Evolutionary conservation across 2,797 vertebrate species (phyloP).

Genomic region (Vipera latastei): DNA sequence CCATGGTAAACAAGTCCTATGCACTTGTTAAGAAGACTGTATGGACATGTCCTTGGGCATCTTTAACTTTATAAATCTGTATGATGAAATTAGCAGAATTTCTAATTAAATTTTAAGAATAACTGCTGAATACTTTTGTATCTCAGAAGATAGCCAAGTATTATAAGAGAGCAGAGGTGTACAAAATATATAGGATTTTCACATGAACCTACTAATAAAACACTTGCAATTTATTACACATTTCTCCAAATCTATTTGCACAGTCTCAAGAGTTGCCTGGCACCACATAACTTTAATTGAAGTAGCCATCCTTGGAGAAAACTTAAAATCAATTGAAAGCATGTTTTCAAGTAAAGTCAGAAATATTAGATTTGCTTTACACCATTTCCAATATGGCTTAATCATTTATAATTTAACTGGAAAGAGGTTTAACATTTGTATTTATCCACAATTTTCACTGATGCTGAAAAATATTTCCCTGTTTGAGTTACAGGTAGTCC

Average conservation of each 20-base stretch:
- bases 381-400: slow-evolving; percentile 35
- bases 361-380: slow-evolving; percentile 59
- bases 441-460: slow-evolving; percentile 2
- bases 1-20: neutral
- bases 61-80: neutral
- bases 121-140: neutral
- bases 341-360: slow-evolving; percentile 53
- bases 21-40: neutral
- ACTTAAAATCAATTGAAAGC: slow-evolving; percentile 55
- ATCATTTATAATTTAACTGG: slow-evolving; percentile 45
- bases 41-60: neutral
- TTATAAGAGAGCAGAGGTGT: neutral
- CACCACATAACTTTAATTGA: slow-evolving; percentile 65
- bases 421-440: slow-evolving; percentile 18
- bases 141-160: neutral
- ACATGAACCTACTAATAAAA: neutral
- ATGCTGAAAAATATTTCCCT: neutral
- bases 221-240: slow-evolving; percentile 2
- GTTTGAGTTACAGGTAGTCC: neutral
- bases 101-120: neutral
- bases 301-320: slow-evolving; percentile 57
- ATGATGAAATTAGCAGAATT: neutral
- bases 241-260: slow-evolving; percentile 18
- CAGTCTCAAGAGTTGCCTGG: slow-evolving; percentile 1
- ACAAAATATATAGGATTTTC: neutral